Evolutionary conservation across 2,113 vertebrate species (phyloP), one percentile per base, ranked within the genome.

Genomic region (Zootoca vivipara): DNA sequence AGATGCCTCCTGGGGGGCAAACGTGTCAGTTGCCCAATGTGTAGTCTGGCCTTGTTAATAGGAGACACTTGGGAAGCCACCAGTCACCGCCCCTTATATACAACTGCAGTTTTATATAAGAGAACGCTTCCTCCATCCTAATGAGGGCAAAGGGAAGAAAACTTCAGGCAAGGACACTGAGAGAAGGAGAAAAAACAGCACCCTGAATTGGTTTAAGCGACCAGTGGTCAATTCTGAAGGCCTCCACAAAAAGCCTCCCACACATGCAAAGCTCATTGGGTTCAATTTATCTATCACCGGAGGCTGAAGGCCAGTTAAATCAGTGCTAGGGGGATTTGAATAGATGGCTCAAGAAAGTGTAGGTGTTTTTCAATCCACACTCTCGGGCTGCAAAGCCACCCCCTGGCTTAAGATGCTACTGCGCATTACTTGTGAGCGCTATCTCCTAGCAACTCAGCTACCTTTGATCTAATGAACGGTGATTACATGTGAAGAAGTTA

Each of bases 391-490:
- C n/a, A 73, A 90, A 83, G 24, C 89, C 30, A 28, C 26, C 74
- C 30, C 78, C 85, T 24, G 67, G 65, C 22, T 90, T 72, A 87
- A 73, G 56, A 82, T 82, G 58, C 79, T 73, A 58, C 42, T 24
- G 28, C 79, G 78, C 22, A 46, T 72, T 89, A 3, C 77, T 0
- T 46, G 30, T 73, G 85, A 80, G 6, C 26, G 82, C 40, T 87
- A 28, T 72, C 85, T 79, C 89, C 65, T 87, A 88, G 22, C 82
- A 90, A 64, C 67, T 73, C 3, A 0, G 10, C 86, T 81, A 2
- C 3, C 20, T 93, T 88, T 87, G 7, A 7, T 30, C 40, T 65
- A 84, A 85, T 46, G 30, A 89, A 74, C 62, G 75, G 88, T 2
- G 30, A 42, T 10, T 72, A 35, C 0, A 73, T 87, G 0, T 5